phyloP scores from a whole-genome alignment of 2,888 invertebrate genomes.

The Nemotelus nigrinus region DNA sequence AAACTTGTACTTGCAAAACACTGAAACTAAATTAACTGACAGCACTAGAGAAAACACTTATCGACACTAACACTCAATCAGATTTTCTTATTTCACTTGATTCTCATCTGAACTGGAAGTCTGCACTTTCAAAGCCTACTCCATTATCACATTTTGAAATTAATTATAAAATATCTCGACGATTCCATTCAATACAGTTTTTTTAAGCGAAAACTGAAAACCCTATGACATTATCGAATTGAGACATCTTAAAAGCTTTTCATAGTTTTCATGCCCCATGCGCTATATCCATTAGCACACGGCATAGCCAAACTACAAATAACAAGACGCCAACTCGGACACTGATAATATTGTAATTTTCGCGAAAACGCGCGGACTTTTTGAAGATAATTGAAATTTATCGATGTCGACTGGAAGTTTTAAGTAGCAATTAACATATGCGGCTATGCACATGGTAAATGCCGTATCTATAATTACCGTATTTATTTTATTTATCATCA shows the following conservation, averaged over 20 bases:
- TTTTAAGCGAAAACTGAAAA: neutral
- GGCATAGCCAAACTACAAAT: neutral
- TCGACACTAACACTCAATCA: too few relatives aligned
- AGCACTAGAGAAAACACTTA: too few relatives aligned
- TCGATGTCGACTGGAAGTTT: conserved; percentile 25
- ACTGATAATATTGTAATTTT: conserved; percentile 36
- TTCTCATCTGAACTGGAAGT: too few relatives aligned
- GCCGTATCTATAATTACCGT: conserved; percentile 28
- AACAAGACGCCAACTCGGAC: conserved; percentile 36
- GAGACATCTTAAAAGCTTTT: conserved; percentile 44
- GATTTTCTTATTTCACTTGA: too few relatives aligned
- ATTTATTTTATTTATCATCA: conserved; percentile 22
- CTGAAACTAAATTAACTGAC: too few relatives aligned
- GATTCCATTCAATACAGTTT: neutral
- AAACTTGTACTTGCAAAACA: too few relatives aligned
- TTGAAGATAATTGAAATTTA: conserved; percentile 43
- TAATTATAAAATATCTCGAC: conserved; percentile 17
- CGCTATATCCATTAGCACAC: conserved; percentile 23
- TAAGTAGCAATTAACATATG: conserved; percentile 19
- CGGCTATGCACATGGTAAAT: neutral
- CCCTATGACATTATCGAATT: conserved; percentile 31
- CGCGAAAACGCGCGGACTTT: conserved; percentile 17
- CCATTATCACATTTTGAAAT: neutral
- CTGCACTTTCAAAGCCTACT: too few relatives aligned
- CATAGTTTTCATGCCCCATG: conserved; percentile 29